phyloP scores from a whole-genome alignment of 1,140 invertebrate genomes.

The Apis dorsata region DNA sequence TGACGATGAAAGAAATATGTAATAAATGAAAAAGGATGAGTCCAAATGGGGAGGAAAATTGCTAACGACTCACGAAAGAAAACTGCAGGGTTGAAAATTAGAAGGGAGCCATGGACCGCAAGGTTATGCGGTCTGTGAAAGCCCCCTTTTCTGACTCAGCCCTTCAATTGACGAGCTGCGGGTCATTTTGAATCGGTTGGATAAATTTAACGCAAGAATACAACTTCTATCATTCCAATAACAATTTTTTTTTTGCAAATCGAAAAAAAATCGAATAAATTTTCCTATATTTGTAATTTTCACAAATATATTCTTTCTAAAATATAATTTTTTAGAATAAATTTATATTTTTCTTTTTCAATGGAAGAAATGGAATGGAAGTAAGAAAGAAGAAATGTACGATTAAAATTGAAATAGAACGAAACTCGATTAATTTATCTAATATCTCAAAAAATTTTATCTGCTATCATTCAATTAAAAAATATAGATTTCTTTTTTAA shows the following conservation, averaged over 20 bases:
- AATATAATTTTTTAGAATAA: too few relatives aligned
- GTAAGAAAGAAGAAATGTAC: too few relatives aligned
- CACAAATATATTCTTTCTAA: too few relatives aligned
- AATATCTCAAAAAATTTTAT: too few relatives aligned
- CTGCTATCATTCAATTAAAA: too few relatives aligned
- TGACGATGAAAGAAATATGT: neutral
- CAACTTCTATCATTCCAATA: neutral
- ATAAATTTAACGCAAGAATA: constrained; percentile 20
- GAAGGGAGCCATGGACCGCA: constrained; percentile 14
- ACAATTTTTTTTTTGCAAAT: neutral
- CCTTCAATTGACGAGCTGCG: constrained; percentile 23
- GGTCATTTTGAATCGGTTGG: neutral
- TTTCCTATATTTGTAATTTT: too few relatives aligned
- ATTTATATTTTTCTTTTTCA: too few relatives aligned
- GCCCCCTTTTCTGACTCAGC: constrained; percentile 4
- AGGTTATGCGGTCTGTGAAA: constrained; percentile 3
- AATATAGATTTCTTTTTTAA: too few relatives aligned
- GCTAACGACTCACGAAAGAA: constrained; percentile 3
- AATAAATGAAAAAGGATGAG: neutral
- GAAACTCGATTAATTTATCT: too few relatives aligned
- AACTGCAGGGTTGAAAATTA: constrained; percentile 12
- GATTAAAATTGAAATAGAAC: too few relatives aligned
- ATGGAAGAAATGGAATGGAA: too few relatives aligned
- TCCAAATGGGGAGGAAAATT: constrained; percentile 2
- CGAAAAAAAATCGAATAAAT: neutral